These are phyloP conservation scores for Platichthys stellatus DNA, from an alignment of 2,113 vertebrate genomes.

Conservation along the genomic window DNA sequence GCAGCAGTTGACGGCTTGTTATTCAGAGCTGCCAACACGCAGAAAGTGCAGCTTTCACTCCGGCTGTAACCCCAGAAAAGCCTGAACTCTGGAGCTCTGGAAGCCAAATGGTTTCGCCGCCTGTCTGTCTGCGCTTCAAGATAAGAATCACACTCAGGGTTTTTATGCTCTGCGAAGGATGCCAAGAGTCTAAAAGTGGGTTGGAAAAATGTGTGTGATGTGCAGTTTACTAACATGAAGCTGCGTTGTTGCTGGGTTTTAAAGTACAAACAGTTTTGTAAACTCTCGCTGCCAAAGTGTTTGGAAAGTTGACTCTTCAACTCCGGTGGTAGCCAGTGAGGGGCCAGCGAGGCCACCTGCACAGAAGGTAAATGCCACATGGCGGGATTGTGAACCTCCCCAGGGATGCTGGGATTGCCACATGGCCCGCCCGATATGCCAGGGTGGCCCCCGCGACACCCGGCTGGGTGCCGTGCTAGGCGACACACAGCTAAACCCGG, in stretches of 20 bases:
- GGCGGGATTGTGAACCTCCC: conserved; percentile 70
- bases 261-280: conserved; percentile 59
- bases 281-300: conserved; percentile 46
- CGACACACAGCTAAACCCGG: conserved; percentile 61
- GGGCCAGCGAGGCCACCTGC: conserved; percentile 79
- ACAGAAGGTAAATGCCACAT: conserved; percentile 81
- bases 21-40: conserved; percentile 43
- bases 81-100: conserved; percentile 30
- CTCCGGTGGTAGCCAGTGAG: conserved; percentile 57
- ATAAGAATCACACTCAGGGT: conserved; percentile 63
- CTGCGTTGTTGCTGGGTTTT: conserved; percentile 49
- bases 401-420: conserved; percentile 68
- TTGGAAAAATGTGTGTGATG: conserved; percentile 43
- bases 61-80: conserved; percentile 49
- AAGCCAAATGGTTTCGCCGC: conserved; percentile 46
- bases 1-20: conserved; percentile 47
- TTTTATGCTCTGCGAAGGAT: conserved; percentile 17
- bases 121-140: conserved; percentile 68
- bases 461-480: conserved; percentile 70
- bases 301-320: conserved; percentile 56
- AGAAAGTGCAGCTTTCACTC: conserved; percentile 29
- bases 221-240: conserved; percentile 62
- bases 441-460: conserved; percentile 70
- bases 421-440: conserved; percentile 75
- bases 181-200: conserved; percentile 60